A percentile compares a stretch with the other conserved stretches of the same genome.
phyloP scores from a whole-genome alignment of 92 coral and sea anemone genomes.

The Paramuricea clavata region DNA sequence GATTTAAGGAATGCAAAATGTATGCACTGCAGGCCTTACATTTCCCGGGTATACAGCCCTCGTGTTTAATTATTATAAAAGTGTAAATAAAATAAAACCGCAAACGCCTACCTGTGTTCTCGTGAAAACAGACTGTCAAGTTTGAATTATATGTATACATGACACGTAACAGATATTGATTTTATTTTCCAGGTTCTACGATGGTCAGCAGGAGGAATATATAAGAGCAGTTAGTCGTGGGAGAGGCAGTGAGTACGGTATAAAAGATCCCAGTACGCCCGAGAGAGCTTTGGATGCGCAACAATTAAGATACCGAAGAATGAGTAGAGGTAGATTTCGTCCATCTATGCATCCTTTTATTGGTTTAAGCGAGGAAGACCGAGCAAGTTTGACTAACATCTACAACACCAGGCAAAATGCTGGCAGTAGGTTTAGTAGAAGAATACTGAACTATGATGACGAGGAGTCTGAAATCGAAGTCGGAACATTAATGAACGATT shows the following conservation, averaged over 20 bases:
- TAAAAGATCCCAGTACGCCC: not conserved
- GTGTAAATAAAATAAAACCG: too few relatives aligned
- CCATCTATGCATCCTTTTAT: constrained; percentile 37
- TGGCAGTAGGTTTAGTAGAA: not conserved
- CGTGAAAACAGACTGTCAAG: too few relatives aligned
- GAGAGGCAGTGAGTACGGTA: not conserved
- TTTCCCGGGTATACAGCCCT: too few relatives aligned
- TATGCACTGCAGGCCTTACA: too few relatives aligned
- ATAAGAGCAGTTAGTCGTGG: not conserved
- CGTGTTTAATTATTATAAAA: too few relatives aligned
- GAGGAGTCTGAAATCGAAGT: constrained; percentile 40
- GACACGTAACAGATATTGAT: not conserved
- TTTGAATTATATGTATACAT: too few relatives aligned
- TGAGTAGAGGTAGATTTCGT: constrained; percentile 17
- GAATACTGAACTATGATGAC: not conserved
- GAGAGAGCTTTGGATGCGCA: not conserved
- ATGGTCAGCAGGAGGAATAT: not conserved
- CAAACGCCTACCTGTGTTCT: too few relatives aligned
- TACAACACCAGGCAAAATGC: not conserved
- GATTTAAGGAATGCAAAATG: too few relatives aligned
- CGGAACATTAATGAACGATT: constrained; percentile 5
- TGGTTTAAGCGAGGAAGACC: constrained; percentile 16
- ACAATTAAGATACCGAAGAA: not conserved
- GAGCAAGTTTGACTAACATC: not conserved
- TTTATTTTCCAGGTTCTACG: not conserved